phyloP scores from a whole-genome alignment of 2,797 vertebrate species.

The Tiaroga cobitis region DNA sequence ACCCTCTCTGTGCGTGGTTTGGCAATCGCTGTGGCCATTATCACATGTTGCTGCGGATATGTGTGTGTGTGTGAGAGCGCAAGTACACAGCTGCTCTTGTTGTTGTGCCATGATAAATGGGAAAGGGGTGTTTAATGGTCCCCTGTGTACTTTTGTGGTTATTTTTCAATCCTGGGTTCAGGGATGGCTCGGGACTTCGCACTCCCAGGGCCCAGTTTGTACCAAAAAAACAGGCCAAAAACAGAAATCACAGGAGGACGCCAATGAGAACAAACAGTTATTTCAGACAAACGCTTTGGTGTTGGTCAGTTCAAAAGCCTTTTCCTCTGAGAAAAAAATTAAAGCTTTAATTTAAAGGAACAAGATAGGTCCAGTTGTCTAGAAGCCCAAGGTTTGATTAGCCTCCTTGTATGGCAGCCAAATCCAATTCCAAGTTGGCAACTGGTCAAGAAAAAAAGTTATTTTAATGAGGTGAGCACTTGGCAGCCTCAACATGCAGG shows the following conservation, averaged over 20 bases:
- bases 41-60: slow-evolving; percentile 59
- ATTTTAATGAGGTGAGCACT: slow-evolving; percentile 47
- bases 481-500: slow-evolving; percentile 40
- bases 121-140: slow-evolving; percentile 52
- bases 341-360: slow-evolving; percentile 15
- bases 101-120: slow-evolving; percentile 60
- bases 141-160: slow-evolving; percentile 54
- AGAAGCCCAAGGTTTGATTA: slow-evolving; percentile 29
- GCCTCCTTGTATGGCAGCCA: slow-evolving; percentile 19
- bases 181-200: slow-evolving; percentile 15
- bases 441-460: slow-evolving; percentile 26
- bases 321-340: not conserved
- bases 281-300: not conserved
- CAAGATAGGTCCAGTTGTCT: slow-evolving; percentile 11
- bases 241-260: slow-evolving; percentile 24
- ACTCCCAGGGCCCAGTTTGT: slow-evolving; percentile 38
- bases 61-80: slow-evolving; percentile 2
- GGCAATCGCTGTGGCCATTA: slow-evolving; percentile 56
- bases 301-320: slow-evolving; percentile 23
- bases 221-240: slow-evolving; percentile 44
- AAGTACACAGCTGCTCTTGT: slow-evolving; percentile 54
- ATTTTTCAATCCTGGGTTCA: slow-evolving; percentile 54
- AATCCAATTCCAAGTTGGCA: slow-evolving; percentile 31
- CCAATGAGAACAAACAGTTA: slow-evolving; percentile 21
- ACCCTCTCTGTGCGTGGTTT: slow-evolving; percentile 57